These are phyloP conservation scores for Drosophila austrosaltans DNA, from an alignment of 2,888 invertebrate genomes.

Conservation along the genomic window DNA sequence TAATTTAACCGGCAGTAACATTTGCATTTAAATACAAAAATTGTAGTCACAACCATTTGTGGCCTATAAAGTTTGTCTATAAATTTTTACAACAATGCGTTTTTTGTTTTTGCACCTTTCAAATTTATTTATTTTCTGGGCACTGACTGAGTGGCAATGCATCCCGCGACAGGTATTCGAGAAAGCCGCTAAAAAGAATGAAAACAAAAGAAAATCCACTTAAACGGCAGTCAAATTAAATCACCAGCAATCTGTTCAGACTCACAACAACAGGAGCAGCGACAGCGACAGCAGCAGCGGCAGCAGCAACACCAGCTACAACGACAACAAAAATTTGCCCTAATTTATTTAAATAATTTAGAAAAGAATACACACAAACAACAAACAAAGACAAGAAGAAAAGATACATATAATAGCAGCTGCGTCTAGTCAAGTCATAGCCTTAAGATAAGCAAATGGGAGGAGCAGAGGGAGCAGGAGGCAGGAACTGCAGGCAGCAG, in stretches of 20 bases:
- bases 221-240: conserved; percentile 71
- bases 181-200: not conserved
- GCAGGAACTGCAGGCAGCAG: conserved; percentile 23
- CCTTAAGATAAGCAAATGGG: conserved; percentile 54
- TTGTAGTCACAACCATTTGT: conserved; percentile 52
- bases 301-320: not conserved
- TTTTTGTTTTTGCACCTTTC: conserved; percentile 34
- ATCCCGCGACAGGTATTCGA: conserved; percentile 23
- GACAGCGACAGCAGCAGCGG: not conserved
- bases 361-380: conserved; percentile 35
- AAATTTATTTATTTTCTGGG: not conserved
- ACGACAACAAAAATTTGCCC: conserved; percentile 44
- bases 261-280: not conserved
- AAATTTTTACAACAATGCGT: conserved; percentile 72
- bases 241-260: conserved; percentile 66
- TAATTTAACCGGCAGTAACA: conserved; percentile 15
- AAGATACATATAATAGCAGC: conserved; percentile 57
- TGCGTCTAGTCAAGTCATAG: conserved; percentile 68
- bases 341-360: conserved; percentile 79
- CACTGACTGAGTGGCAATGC: conserved; percentile 18
- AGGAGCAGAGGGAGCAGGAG: not conserved
- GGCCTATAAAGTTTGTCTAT: conserved; percentile 67
- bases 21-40: conserved; percentile 35
- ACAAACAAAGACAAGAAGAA: conserved; percentile 30
- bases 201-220: conserved; percentile 41